Conservation (phyloP, 2,888 invertebrate species). For the Tinea pellionella region DNA sequence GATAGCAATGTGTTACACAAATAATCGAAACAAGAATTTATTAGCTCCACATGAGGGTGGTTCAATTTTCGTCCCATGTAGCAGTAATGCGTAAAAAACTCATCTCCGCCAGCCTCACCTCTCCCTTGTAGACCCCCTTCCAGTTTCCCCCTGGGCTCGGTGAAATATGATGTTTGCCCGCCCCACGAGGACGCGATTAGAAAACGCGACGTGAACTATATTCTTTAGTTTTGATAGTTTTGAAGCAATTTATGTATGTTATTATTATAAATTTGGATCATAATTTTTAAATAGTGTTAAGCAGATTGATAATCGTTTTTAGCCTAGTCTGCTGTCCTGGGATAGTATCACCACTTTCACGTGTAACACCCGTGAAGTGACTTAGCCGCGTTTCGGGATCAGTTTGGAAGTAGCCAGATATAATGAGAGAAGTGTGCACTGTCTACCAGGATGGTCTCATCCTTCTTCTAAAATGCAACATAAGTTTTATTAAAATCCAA, state of each 20-base stretch:
- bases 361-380: too few relatives aligned
- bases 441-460: too few relatives aligned
- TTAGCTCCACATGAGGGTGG: conserved; percentile 45
- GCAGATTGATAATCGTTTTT: too few relatives aligned
- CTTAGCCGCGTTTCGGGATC: too few relatives aligned
- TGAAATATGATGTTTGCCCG: conserved; percentile 68
- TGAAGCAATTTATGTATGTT: background rate
- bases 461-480: too few relatives aligned
- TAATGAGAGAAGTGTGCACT: too few relatives aligned
- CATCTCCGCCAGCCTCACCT: conserved; percentile 50
- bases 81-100: conserved; percentile 69
- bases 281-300: too few relatives aligned
- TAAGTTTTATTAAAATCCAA: too few relatives aligned
- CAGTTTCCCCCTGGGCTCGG: conserved; percentile 36
- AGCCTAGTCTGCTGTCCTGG: too few relatives aligned
- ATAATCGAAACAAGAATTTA: conserved; percentile 62
- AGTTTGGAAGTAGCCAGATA: too few relatives aligned
- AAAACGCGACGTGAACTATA: conserved; percentile 50
- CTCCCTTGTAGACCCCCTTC: conserved; percentile 20
- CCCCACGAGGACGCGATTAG: conserved; percentile 64
- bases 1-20: conserved; percentile 27
- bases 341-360: too few relatives aligned
- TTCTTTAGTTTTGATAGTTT: conserved; percentile 14
- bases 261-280: background rate
- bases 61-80: conserved; percentile 46